These are phyloP conservation scores for Siniperca obscura DNA, from an alignment of 2,797 vertebrate species.

Conservation along the genomic window DNA sequence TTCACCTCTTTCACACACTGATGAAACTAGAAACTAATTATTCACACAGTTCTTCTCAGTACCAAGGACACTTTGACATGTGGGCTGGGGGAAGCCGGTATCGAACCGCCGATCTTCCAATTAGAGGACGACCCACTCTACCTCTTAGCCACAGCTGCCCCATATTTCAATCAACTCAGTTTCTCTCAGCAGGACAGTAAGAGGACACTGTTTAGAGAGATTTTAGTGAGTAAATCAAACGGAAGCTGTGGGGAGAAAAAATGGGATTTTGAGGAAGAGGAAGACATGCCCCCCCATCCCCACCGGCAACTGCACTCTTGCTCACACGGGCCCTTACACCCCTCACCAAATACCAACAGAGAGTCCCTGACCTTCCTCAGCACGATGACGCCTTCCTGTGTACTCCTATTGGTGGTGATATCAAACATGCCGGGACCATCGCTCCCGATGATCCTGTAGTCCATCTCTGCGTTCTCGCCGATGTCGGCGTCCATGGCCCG, in stretches of 20 bases:
- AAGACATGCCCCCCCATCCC: neutral
- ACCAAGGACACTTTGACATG: no score
- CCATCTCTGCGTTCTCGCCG: conserved; percentile 91
- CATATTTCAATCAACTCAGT: no score
- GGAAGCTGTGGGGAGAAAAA: neutral
- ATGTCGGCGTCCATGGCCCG: conserved; percentile 91
- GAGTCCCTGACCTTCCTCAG: conserved; percentile 90
- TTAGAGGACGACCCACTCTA: no score
- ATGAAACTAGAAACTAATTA: no score
- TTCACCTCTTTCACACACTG: no score
- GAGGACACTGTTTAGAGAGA: neutral
- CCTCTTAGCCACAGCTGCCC: no score
- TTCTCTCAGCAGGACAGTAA: neutral
- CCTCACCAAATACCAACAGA: neutral
- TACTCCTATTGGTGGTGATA: conserved; percentile 88
- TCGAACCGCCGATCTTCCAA: no score
- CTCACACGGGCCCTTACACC: neutral
- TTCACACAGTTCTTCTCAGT: no score
- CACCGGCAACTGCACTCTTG: neutral
- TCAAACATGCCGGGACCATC: conserved; percentile 92
- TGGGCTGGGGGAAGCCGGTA: no score
- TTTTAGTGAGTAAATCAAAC: neutral
- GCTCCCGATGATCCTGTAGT: conserved; percentile 90
- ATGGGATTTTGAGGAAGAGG: neutral
- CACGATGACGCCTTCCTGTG: conserved; percentile 92